Evolutionary conservation across 1,140 invertebrate species (phyloP), one percentile per base, ranked within the genome.

Genomic region (Plodia interpunctella): DNA sequence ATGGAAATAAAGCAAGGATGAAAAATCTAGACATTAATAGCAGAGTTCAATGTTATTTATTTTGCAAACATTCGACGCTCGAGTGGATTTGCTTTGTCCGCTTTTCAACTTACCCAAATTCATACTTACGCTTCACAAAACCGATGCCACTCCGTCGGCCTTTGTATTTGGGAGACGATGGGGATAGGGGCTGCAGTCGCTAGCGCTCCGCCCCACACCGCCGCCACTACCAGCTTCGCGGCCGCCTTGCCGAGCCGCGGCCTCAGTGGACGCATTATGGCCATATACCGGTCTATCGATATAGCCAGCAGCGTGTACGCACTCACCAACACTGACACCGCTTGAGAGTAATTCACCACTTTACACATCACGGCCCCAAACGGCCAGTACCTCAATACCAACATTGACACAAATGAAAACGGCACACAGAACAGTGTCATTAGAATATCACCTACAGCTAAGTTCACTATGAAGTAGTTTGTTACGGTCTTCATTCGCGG

Each of bases 371-470:
- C 81, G 6, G 78, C 77, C 4, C 96, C 96, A 73, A 98, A 97
- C 0, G 96, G 95, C 96, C 96, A 98, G 68, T 96, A 94, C 63
- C 88, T 80, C 15, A 96, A 83, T 18, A 96, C 90, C 35, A 96
- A 85, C 20, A 92, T 93, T 2, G 95, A 92, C 0, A 97, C 91
- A 65, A 96, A 96, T 2, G 95, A 94, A 68, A 97, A 97, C 0
- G 96, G 96, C n/a, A 97, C 93, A 75, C 96, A 97, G 62, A 97
- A 93, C 0, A 97, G 66, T 0, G 95, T 94, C 93, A 97, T 96
- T 25, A 97, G 83, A 17, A 98, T 93, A 78, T 98, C 96, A 18
- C 95, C 95, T 8, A 97, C 87, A 0, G 96, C 95, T 57, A 98
- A 85, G 83, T 97, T 97, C 64, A 94, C 93, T 63, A 97, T 97